Evolutionary conservation across 2,888 invertebrate genomes (phyloP).

Genomic region (Drosophila antonietae): DNA sequence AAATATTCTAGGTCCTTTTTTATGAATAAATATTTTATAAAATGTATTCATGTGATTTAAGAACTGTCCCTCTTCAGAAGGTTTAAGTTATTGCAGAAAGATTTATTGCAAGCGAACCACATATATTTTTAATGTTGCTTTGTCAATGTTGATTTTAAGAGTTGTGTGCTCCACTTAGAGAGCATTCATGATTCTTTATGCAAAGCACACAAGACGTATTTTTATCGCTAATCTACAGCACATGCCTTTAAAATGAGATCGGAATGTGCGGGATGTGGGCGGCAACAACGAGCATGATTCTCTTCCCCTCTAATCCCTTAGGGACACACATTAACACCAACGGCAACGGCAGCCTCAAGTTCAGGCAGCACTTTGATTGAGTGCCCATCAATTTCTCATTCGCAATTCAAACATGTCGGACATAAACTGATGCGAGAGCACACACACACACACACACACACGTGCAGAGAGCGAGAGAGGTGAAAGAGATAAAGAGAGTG

Average conservation of each 20-base stretch:
- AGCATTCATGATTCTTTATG: slow-evolving; percentile 6
- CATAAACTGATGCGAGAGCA: slow-evolving; percentile 58
- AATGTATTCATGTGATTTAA: neutral
- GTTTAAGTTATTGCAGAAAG: neutral
- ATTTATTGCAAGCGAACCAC: neutral
- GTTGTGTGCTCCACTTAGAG: neutral
- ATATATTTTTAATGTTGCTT: neutral
- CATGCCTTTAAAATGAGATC: slow-evolving; percentile 42
- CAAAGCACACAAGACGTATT: slow-evolving; percentile 17
- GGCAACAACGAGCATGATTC: too few relatives aligned
- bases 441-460: slow-evolving; percentile 1
- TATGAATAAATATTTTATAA: neutral
- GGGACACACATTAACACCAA: slow-evolving; percentile 66
- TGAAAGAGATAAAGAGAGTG: neutral
- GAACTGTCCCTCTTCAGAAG: neutral
- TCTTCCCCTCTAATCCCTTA: slow-evolving; percentile 6
- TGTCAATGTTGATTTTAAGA: neutral
- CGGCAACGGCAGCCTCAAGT: slow-evolving; percentile 18
- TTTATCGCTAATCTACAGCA: slow-evolving; percentile 51
- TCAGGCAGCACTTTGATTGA: slow-evolving; percentile 73
- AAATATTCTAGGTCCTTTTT: neutral
- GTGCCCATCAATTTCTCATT: slow-evolving; percentile 79
- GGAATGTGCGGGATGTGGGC: neutral
- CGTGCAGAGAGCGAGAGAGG: neutral
- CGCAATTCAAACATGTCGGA: slow-evolving; percentile 77